Conservation (phyloP, 2,888 invertebrate genomes). For the Acleris literana region DNA sequence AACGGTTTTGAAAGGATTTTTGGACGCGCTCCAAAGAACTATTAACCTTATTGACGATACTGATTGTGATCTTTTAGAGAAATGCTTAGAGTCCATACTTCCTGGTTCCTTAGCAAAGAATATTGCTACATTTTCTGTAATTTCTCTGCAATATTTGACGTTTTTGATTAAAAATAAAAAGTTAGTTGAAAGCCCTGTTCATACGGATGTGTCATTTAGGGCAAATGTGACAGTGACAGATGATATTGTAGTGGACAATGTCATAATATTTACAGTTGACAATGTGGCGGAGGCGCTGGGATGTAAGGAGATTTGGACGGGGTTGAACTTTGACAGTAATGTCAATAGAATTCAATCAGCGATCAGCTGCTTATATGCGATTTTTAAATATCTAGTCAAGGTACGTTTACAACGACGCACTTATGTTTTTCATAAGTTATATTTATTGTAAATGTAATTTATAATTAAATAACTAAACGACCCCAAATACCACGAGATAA, state of each 20-base stretch:
- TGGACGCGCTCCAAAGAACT: conserved; percentile 60
- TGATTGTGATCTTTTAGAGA: conserved; percentile 75
- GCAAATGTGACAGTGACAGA: conserved; percentile 58
- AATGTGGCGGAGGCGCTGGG: conserved; percentile 72
- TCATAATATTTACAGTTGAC: conserved; percentile 62
- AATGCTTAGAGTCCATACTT: conserved; percentile 67
- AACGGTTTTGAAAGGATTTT: conserved; percentile 63
- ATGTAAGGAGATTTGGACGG: conserved; percentile 71
- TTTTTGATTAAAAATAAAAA: conserved; percentile 80
- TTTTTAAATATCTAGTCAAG: conserved; percentile 76
- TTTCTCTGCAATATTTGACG: conserved; percentile 75
- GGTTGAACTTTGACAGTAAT: conserved; percentile 71
- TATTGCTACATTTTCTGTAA: conserved; percentile 71
- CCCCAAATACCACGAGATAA: too few relatives aligned
- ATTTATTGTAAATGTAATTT: too few relatives aligned
- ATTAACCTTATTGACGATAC: conserved; percentile 62
- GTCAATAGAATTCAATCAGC: conserved; percentile 74
- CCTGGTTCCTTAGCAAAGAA: conserved; percentile 63
- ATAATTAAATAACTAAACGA: too few relatives aligned
- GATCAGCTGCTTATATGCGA: conserved; percentile 75
- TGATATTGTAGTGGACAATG: conserved; percentile 68
- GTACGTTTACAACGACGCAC: conserved; percentile 48
- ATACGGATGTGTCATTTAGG: conserved; percentile 74
- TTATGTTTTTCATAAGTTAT: too few relatives aligned
- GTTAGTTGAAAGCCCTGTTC: conserved; percentile 70